Base-by-base conservation (phyloP, 37 sponge, comb jelly and placozoan species). In the Halichondria panicea region DNA sequence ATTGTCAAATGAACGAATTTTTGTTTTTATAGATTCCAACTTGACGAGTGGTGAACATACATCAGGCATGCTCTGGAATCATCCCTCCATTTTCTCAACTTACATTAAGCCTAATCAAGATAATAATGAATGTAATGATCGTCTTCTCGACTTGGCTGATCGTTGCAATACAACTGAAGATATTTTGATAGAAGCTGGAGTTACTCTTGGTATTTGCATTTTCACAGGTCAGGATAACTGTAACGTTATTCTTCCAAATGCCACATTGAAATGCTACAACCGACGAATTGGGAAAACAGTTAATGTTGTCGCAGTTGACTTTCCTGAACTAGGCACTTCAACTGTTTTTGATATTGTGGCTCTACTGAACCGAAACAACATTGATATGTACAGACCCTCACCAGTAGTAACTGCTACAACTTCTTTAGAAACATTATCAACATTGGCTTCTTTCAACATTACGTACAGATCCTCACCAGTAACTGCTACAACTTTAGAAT, bases 21-120 rank as follows among this genome's bases (percentile, higher is more conserved):
- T 81, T 64, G 66, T 81, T 39, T 54, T 81, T 36, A 8, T 81
- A 11, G 64, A 62, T 45, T 11, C 50, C 5, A 39, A 7, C 1
- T 25, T 72, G 1, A 55, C 21, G 22, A 55, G 25, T 15, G 15
- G 15, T 8, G 59, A 39, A 11, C 13, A 43, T 12, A 1, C 41
- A 37, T 1, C 28, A 22, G 5, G 2, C 6, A 31, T 0, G 19
- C 57, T 42, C 1, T 72, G 73, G 73, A 31, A 57, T 7, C 21
- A 72, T 36, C 43, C 73, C 3, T 4, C 73, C 2, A 57, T 59
- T 8, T 2, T 3, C n/a, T 56, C 41, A 2, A 72, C 48, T 7
- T 43, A 25, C 43, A 4, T n/a, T 15, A 27, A 27, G 12, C 4
- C 4, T 25, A 41, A 5, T 44, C 9, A 30, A 32, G 4, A 12